These are phyloP conservation scores for Zaprionus tsacasi DNA, from an alignment of 1,140 invertebrate species.

Conservation along the genomic window DNA sequence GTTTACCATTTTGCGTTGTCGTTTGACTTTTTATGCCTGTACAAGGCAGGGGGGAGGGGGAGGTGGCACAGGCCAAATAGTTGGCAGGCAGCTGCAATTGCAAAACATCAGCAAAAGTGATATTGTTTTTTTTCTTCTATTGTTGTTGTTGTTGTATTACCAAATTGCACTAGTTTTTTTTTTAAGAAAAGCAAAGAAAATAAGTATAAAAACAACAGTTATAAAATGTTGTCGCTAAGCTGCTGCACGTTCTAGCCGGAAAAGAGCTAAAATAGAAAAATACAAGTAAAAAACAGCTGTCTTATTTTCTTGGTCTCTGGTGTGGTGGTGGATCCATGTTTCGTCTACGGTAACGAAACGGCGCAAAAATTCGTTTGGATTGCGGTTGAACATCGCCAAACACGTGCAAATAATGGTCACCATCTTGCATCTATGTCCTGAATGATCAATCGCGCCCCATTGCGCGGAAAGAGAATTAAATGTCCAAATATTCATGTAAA, in stretches of 20 bases:
- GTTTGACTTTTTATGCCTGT: slow-evolving; percentile 68
- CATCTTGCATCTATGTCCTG: no score
- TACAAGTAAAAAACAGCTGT: not conserved
- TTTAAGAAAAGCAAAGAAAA: not conserved
- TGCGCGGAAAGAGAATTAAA: no score
- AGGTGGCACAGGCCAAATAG: slow-evolving; percentile 23
- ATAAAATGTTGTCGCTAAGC: not conserved
- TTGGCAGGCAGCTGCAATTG: slow-evolving; percentile 49
- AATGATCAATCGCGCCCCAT: no score
- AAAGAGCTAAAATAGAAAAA: not conserved
- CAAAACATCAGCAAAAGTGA: slow-evolving; percentile 65
- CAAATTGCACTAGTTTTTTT: slow-evolving; percentile 23
- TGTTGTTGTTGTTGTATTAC: slow-evolving; percentile 37
- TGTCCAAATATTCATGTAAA: no score
- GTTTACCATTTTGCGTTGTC: slow-evolving; percentile 73
- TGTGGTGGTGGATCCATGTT: no score
- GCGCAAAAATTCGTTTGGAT: no score
- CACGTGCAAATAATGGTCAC: no score
- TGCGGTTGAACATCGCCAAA: no score
- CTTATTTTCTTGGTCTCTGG: no score
- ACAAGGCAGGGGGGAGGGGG: not conserved
- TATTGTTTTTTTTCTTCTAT: slow-evolving; percentile 44
- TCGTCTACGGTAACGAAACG: no score
- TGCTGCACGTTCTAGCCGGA: not conserved
- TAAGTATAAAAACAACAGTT: not conserved